Evolutionary conservation across 1,140 invertebrate genomes (phyloP).

Genomic region (Zaprionus gabonicus): DNA sequence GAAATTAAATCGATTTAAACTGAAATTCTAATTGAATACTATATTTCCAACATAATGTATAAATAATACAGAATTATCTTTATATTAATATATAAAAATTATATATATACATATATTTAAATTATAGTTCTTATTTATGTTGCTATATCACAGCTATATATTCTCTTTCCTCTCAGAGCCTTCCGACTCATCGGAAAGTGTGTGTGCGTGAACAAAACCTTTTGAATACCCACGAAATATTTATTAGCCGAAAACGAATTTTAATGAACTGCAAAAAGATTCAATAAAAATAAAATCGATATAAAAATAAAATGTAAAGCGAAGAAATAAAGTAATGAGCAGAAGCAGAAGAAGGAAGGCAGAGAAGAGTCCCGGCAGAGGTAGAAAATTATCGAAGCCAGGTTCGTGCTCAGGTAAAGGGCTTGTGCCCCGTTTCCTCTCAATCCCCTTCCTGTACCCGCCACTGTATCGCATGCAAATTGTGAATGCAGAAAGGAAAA

Average conservation of each 20-base stretch:
- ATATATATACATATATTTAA: neutral
- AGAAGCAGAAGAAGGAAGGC: constrained; percentile 21
- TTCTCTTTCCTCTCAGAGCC: neutral
- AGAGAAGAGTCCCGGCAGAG: constrained; percentile 7
- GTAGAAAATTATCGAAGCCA: constrained; percentile 65
- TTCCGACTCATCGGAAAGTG: neutral
- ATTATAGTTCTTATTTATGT: neutral
- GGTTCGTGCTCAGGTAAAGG: constrained; percentile 53
- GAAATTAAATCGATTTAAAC: neutral
- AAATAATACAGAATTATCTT: neutral
- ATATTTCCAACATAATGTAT: neutral
- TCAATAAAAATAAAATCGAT: constrained; percentile 69
- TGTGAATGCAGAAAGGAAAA: constrained; percentile 33
- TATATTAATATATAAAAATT: no score
- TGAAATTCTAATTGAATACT: neutral
- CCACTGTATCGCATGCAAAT: constrained; percentile 41
- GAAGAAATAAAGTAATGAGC: constrained; percentile 69
- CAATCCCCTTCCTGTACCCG: neutral
- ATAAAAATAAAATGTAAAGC: constrained; percentile 56
- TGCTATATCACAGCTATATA: neutral
- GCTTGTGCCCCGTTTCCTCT: neutral
- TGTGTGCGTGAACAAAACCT: constrained; percentile 18
- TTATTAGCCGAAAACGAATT: constrained; percentile 79
- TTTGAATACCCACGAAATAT: constrained; percentile 52
- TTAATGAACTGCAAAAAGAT: constrained; percentile 69